Evolutionary conservation across 1,140 invertebrate species (phyloP), one percentile per base, ranked within the genome.

Genomic region (Pseudomyrmex dendroicus): DNA sequence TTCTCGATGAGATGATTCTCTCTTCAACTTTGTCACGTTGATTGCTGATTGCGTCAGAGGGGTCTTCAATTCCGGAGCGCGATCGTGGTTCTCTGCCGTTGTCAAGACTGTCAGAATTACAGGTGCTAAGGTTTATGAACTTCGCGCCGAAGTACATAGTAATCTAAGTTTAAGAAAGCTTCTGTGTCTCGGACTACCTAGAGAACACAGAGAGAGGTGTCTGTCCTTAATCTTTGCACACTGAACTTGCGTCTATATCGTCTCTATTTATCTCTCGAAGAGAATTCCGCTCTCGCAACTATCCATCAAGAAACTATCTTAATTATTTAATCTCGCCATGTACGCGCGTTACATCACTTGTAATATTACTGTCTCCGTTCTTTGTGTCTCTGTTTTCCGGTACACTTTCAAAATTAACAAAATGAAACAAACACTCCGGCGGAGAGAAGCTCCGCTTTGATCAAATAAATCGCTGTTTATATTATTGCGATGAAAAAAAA

Each of bases 91-190:
- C 35, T 35, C 35, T 35, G 35, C 35, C 68, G 15, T 20, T 22
- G 66, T 80, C 76, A 44, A 59, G 64, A 46, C 44, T 80, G 76
- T 80, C 54, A 56, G 76, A 35, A 80, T 80, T 80, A 80, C 66
- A 80, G 76, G 76, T 68, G 76, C 56, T 80, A 80, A 80, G 76
- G 76, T 80, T 80, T 80, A 80, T 80, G 76, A 80, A 80, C 76
- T 80, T 70, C 66, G 57, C 76, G 76, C 76, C 76, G 54, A 72
- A 70, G 76, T 80, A 80, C 76, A 80, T 80, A 80, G 76, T 80
- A 80, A 80, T 80, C 66, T 70, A 80, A 80, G 76, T 80, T 80
- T 80, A 80, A 80, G 76, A 80, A 80, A 80, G 76, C 76, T 80
- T 61, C 66, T 61, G 66, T 57, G 17, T 44, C 44, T 44, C 44